Base-by-base conservation (phyloP, 2,888 invertebrate species). In the Pseudococcus longispinus region DNA sequence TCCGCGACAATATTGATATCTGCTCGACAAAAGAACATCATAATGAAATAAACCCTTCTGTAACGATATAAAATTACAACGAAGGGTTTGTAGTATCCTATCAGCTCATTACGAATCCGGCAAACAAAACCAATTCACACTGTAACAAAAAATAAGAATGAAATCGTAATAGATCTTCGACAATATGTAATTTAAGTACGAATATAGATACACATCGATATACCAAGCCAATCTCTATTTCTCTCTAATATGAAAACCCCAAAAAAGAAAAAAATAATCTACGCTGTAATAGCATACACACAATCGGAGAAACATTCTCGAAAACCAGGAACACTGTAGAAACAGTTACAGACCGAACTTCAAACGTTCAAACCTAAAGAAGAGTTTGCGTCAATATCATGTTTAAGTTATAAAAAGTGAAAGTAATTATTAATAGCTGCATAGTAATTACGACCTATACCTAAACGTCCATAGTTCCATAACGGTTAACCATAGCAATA, bases 361-460 rank as follows among this genome's bases (percentile, higher is more conserved):
- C 74, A 32, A 74, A 70, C 70, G 6, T 20, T 60, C 23, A 9
- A 20, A 46, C 15, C 70, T 29, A 70, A 37, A 29, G 74, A 74
- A 74, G 74, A 74, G 32, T 65, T 37, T 74, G 74, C 74, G 37
- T 74, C 74, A n/a, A 37, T 74, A 74, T 74, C 74, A 37, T 37
- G 74, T 37, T 3, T 15, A 74, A 74, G 29, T 74, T 37, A 74
- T 74, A 74, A 74, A 74, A 74, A 74, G 74, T 74, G 74, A 74
- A 74, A 74, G 74, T 74, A 74, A 74, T 74, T 74, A 74, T 74
- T 74, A 74, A 32, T 74, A 74, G 74, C 74, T 74, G 74, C 32
- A 29, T 37, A 32, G 74, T 74, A 74, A 74, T 74, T 74, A 74
- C 37, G 74, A 37, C 37, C 74, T 74, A 37, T 74, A 37, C 37